phyloP scores from a whole-genome alignment of 2,888 invertebrate species.

The Panopea generosa region DNA sequence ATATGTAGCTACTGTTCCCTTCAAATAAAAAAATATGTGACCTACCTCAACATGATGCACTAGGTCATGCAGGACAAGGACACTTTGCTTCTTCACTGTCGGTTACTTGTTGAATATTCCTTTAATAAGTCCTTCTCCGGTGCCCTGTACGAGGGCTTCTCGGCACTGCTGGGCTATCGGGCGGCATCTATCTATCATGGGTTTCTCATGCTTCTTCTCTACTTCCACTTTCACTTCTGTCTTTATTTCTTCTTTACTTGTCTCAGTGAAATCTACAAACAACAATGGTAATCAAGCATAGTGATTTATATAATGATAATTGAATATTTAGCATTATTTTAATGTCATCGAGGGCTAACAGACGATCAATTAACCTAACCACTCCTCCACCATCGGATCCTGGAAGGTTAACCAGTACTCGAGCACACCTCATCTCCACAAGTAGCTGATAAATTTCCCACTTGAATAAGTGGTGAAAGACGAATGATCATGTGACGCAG shows the following conservation, averaged over 20 bases:
- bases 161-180: constrained; percentile 72
- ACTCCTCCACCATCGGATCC: no score
- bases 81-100: constrained; percentile 62
- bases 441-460: no score
- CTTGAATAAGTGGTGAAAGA: no score
- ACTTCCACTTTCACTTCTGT: constrained; percentile 4
- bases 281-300: not conserved
- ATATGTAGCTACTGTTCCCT: no score
- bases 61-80: constrained; percentile 73
- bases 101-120: constrained; percentile 68
- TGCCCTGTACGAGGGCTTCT: constrained; percentile 56
- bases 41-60: constrained; percentile 73
- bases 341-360: no score
- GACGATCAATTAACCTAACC: no score
- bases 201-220: constrained; percentile 28
- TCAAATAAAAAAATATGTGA: no score
- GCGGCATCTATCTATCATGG: constrained; percentile 69
- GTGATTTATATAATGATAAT: no score
- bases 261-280: constrained; percentile 37
- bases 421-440: no score
- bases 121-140: constrained; percentile 61
- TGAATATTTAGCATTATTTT: no score
- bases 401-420: no score
- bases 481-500: no score
- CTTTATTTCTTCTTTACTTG: constrained; percentile 14